phyloP scores from a whole-genome alignment of 2,888 invertebrate species.

The Dioctria linearis region DNA sequence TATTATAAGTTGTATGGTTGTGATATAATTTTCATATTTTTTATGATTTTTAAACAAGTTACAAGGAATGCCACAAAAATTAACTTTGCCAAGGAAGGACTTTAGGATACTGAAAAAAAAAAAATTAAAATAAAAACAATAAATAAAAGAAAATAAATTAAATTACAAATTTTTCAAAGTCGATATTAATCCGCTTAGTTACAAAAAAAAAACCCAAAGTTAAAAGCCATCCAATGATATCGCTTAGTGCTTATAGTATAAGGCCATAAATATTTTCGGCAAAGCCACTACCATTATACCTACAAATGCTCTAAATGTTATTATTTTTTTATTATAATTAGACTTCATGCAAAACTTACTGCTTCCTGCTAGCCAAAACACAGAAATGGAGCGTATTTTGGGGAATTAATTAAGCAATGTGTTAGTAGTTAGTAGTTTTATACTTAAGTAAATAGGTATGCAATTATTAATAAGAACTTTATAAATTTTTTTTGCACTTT shows the following conservation, averaged over 20 bases:
- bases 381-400: constrained; percentile 48
- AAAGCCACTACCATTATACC: constrained; percentile 26
- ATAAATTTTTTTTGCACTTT: constrained; percentile 7
- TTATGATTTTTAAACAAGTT: too few relatives aligned
- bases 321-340: neutral
- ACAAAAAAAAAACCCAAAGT: constrained; percentile 1
- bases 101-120: neutral
- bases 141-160: neutral
- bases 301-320: too few relatives aligned
- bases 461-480: constrained; percentile 15
- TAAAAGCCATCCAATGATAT: constrained; percentile 46
- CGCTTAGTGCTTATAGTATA: neutral
- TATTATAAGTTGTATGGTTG: too few relatives aligned
- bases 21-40: too few relatives aligned
- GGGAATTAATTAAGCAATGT: constrained; percentile 45
- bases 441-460: neutral
- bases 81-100: neutral
- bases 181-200: neutral
- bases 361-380: constrained; percentile 62
- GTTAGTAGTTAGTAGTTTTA: constrained; percentile 47
- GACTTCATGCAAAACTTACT: constrained; percentile 61
- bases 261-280: neutral
- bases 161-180: neutral
- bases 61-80: neutral
- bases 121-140: neutral